Evolutionary conservation across 2,888 invertebrate genomes (phyloP).

Genomic region (Drosophila sordidapex): DNA sequence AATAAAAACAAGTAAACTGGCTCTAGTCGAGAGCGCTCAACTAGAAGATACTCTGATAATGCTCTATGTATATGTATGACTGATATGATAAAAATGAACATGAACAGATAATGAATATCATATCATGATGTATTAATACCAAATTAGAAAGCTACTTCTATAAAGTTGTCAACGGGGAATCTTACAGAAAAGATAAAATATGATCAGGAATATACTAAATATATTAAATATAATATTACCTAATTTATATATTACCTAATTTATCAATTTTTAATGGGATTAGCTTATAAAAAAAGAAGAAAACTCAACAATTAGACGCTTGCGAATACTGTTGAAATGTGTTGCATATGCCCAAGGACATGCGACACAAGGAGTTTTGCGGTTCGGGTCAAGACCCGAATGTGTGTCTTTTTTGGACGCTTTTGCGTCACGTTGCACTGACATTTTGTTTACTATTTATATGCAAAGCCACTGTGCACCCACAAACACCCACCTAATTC

Average conservation of each 20-base stretch:
- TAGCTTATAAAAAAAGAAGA: neutral
- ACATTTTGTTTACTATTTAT: slow-evolving; percentile 64
- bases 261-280: neutral
- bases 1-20: neutral
- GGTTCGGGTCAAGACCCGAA: neutral
- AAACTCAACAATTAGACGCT: neutral
- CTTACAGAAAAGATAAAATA: neutral
- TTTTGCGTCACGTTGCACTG: slow-evolving; percentile 69
- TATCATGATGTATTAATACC: neutral
- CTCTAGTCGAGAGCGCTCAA: neutral
- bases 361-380: neutral
- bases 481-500: neutral
- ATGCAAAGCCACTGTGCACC: slow-evolving; percentile 12
- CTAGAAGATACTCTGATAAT: neutral
- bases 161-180: neutral
- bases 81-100: neutral
- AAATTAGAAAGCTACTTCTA: neutral
- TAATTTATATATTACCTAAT: neutral
- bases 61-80: neutral
- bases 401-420: slow-evolving; percentile 13
- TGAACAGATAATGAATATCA: neutral
- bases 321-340: neutral
- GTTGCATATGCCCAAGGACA: slow-evolving; percentile 11
- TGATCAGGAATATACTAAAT: neutral
- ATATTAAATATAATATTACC: no score